Evolutionary conservation across 2,888 invertebrate species (phyloP), one percentile per base, ranked within the genome.

Genomic region (Synergus umbraculus): DNA sequence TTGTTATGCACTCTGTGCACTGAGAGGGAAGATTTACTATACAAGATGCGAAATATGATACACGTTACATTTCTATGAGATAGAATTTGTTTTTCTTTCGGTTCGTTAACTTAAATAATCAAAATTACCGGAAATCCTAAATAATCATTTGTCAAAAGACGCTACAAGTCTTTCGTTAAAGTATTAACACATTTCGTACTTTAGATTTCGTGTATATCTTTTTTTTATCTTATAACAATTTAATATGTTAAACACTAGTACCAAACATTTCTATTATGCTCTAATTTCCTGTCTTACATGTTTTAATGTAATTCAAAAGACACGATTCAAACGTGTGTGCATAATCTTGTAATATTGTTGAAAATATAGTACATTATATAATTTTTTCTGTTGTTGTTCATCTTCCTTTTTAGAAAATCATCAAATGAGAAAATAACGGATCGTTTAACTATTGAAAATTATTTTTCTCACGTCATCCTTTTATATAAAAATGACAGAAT

Each of bases 301-400:
- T 73, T 73, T 73, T 73, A 73, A 73, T 73, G 73, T 73, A 78
- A 60, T 64, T 54, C 54, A 58, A 76, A 79, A 77, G 78, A 80
- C 76, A 79, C 73, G 76, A 58, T 77, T 81, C 76, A 46, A 76
- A 79, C 76, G 78, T 81, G 77, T 81, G 76, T 79, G 82, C 78
- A 84, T 79, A 81, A 78, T 80, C 76, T 84, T 79, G 80, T 80
- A 81, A 80, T 79, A 81, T 82, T 82, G 82, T 82, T 84, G 80
- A 79, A 83, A 82, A 80, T 83, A 83, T 83, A 80, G 79, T 82
- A 79, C 49, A 82, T 79, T 81, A 82, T 79, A 65, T 83, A 81
- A 81, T 81, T 82, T 79, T 81, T 81, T 69, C 29, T 69, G 29
- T 54, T 54, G 49, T 73, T 73, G 29, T 73, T 37, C 18, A 4